phyloP scores from a whole-genome alignment of 2,797 vertebrate species.

The Sardinella longiceps region DNA sequence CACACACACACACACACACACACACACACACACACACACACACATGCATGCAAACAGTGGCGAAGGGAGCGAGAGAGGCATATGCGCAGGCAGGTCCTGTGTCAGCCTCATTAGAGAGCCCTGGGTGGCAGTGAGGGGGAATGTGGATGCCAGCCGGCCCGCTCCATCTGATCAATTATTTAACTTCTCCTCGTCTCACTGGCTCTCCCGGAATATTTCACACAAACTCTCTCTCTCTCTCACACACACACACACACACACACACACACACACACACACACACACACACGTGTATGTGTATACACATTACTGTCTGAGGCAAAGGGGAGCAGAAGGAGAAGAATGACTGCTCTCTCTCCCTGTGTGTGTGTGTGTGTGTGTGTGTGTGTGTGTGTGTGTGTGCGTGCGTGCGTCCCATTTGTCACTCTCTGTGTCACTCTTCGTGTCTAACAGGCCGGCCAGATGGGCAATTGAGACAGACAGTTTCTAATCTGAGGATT shows the following conservation, averaged over 20 bases:
- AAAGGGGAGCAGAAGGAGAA: constrained; percentile 7
- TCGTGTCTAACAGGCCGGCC: constrained; percentile 8
- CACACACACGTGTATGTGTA: not conserved
- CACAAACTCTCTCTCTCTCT: not conserved
- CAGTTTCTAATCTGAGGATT: constrained; percentile 13
- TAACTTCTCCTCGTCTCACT: constrained; percentile 39
- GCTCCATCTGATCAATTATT: constrained; percentile 47
- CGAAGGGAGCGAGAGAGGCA: not conserved
- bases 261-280: constrained; percentile 5
- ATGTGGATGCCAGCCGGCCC: constrained; percentile 37
- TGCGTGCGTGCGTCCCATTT: not conserved
- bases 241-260: not conserved
- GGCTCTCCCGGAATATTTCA: constrained; percentile 45
- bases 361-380: constrained; percentile 13
- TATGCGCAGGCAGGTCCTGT: constrained; percentile 17
- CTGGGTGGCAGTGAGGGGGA: constrained; percentile 31
- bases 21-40: not conserved
- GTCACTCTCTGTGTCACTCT: constrained; percentile 20
- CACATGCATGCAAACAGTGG: constrained; percentile 25
- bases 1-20: constrained; percentile 26
- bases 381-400: not conserved
- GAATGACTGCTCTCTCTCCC: not conserved
- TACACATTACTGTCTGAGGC: not conserved
- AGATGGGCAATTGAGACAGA: constrained; percentile 25
- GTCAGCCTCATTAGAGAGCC: constrained; percentile 35